A percentile compares a stretch with the other conserved stretches of the same genome.
These are phyloP conservation scores for Orthochromis malagaraziensis DNA, from an alignment of 2,113 vertebrate species.

Conservation along the genomic window DNA sequence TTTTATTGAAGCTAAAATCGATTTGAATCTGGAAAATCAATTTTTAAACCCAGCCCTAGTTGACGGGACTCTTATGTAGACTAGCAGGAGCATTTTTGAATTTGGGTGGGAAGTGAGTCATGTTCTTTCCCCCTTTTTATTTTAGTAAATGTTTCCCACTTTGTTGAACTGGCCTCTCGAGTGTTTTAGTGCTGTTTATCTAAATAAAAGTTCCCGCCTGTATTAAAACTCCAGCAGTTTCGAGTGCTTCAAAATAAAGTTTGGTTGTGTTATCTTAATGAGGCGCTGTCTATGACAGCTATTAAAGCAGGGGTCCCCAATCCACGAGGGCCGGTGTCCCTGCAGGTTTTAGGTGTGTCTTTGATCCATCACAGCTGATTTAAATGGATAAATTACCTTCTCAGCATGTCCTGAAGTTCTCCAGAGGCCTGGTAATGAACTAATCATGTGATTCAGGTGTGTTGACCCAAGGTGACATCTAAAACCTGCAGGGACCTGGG, in stretches of 20 bases:
- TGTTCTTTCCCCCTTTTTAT: neutral
- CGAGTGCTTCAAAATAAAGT: neutral
- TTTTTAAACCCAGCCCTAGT: neutral
- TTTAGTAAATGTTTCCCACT: neutral
- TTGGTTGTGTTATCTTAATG: neutral
- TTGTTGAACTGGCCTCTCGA: neutral
- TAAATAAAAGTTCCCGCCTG: neutral
- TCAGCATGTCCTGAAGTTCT: neutral
- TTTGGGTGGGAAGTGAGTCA: neutral
- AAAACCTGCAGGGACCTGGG: neutral
- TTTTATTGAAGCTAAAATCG: neutral
- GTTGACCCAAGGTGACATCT: neutral
- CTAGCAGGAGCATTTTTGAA: neutral
- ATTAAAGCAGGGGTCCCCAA: neutral
- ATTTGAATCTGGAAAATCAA: neutral
- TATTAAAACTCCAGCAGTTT: neutral
- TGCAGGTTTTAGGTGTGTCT: neutral
- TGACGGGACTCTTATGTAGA: neutral
- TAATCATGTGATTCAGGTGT: neutral
- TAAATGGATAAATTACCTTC: rapidly evolving
- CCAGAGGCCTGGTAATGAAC: neutral
- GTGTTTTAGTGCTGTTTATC: neutral
- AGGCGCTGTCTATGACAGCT: neutral
- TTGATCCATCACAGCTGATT: neutral
- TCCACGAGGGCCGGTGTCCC: neutral